These are phyloP conservation scores for Coendou prehensilis DNA, from an alignment of 2,797 vertebrate genomes.

Conservation along the genomic window DNA sequence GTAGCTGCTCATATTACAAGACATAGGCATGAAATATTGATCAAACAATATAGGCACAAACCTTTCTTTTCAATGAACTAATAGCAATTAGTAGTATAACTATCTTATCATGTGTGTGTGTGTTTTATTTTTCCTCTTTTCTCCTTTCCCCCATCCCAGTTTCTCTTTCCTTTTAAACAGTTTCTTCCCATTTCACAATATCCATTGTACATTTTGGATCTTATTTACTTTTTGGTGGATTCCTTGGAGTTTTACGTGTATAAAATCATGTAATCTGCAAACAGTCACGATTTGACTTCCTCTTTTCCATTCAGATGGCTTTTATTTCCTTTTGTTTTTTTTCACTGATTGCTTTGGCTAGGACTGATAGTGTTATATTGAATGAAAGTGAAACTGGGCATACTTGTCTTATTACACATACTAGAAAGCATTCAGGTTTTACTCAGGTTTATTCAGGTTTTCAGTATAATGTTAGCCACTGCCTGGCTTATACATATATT, in stretches of 20 bases:
- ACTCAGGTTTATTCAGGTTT: not conserved
- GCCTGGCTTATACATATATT: not conserved
- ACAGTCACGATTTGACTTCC: not conserved
- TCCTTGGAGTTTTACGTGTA: not conserved
- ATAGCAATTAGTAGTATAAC: too few relatives aligned
- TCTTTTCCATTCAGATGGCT: not conserved
- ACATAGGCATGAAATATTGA: too few relatives aligned
- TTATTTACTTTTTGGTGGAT: too few relatives aligned
- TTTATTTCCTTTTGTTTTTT: not conserved
- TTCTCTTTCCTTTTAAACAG: too few relatives aligned
- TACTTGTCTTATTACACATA: not conserved
- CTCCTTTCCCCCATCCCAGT: too few relatives aligned
- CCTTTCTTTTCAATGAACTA: too few relatives aligned
- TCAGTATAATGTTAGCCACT: not conserved
- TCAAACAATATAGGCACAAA: too few relatives aligned
- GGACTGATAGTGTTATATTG: not conserved
- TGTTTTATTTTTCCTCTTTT: too few relatives aligned
- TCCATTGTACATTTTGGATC: too few relatives aligned
- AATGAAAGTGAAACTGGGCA: not conserved
- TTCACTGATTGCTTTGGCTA: not conserved
- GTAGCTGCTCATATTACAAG: too few relatives aligned
- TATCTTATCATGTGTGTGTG: too few relatives aligned
- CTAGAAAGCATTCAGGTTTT: not conserved
- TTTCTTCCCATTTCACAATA: too few relatives aligned
- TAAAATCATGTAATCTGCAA: not conserved